Percentiles rank a stretch among this genome's conserved stretches.
Conservation (phyloP, 2,888 invertebrate species). For the Cantharis nigra region DNA sequence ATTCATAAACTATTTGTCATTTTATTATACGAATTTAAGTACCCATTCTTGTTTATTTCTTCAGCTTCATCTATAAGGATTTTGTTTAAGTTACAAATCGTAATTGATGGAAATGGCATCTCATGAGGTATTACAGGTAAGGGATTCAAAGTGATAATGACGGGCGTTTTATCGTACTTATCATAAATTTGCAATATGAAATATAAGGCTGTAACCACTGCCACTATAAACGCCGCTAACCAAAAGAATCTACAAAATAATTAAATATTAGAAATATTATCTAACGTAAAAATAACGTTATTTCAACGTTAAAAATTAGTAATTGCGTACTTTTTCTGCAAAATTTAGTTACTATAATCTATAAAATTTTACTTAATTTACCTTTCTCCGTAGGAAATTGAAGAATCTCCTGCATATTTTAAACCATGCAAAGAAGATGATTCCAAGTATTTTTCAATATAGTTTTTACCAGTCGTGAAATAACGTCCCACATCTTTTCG, state of each 20-base stretch:
- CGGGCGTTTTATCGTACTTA: conserved; percentile 74
- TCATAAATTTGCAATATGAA: conserved; percentile 74
- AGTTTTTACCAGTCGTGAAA: background rate
- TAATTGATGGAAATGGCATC: conserved; percentile 82
- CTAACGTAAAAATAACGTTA: too few relatives aligned
- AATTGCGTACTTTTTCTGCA: too few relatives aligned
- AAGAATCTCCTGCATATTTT: conserved; percentile 2
- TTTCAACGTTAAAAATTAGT: too few relatives aligned
- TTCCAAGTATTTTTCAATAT: conserved; percentile 2
- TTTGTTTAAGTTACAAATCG: conserved; percentile 84
- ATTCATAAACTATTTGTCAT: too few relatives aligned
- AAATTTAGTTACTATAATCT: too few relatives aligned
- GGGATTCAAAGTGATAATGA: conserved; percentile 79
- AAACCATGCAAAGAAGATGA: conserved; percentile 15
- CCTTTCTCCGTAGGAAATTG: conserved; percentile 13
- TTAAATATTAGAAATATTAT: too few relatives aligned
- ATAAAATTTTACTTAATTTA: background rate
- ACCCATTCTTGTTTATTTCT: conserved; percentile 53
- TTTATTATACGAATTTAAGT: background rate
- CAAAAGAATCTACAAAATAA: conserved; percentile 66
- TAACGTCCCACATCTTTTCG: background rate
- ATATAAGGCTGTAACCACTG: conserved; percentile 67
- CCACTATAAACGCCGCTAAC: conserved; percentile 68
- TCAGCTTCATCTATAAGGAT: conserved; percentile 68
- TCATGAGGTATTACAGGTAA: conserved; percentile 67